A percentile compares a stretch with the other conserved stretches of the same genome.
Conservation (phyloP, 2,888 invertebrate species). For the Arge pagana region DNA sequence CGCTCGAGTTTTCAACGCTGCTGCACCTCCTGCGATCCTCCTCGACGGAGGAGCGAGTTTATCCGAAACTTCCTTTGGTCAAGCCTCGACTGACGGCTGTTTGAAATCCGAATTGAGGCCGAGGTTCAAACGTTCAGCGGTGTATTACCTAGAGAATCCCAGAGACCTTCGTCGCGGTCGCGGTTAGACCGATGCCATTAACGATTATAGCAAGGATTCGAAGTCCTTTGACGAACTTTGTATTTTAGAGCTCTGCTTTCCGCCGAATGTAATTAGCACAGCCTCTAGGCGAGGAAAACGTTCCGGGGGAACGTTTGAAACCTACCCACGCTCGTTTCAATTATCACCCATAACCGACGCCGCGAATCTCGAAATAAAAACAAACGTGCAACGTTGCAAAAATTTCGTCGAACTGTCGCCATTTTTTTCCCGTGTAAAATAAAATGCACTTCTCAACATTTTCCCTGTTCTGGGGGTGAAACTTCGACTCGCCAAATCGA, state of each 20-base stretch:
- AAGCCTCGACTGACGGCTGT: too few species aligned
- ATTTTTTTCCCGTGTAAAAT: not conserved
- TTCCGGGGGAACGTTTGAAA: constrained; percentile 2
- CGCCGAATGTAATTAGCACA: constrained; percentile 11
- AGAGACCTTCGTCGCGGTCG: constrained; percentile 13
- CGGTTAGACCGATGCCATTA: constrained; percentile 4
- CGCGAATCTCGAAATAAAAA: not conserved
- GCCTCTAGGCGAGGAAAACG: constrained; percentile 8
- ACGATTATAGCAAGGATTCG: constrained; percentile 6
- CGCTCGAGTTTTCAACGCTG: too few species aligned
- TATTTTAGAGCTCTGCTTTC: constrained; percentile 14
- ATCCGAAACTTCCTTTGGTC: too few species aligned
- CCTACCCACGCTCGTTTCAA: too few species aligned
- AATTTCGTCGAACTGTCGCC: too few species aligned
- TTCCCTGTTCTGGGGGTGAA: not conserved
- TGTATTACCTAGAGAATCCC: constrained; percentile 16
- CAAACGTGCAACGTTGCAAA: too few species aligned
- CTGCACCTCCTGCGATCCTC: too few species aligned
- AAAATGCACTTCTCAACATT: not conserved
- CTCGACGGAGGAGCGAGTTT: too few species aligned
- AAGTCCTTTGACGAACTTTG: constrained; percentile 6
- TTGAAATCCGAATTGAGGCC: too few species aligned
- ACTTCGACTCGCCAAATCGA: too few species aligned
- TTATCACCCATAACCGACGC: too few species aligned
- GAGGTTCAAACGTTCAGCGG: too few species aligned